A percentile compares a stretch with the other conserved stretches of the same genome.
Conservation (phyloP, 2,797 vertebrate genomes). For the Myiotriccus ornatus region DNA sequence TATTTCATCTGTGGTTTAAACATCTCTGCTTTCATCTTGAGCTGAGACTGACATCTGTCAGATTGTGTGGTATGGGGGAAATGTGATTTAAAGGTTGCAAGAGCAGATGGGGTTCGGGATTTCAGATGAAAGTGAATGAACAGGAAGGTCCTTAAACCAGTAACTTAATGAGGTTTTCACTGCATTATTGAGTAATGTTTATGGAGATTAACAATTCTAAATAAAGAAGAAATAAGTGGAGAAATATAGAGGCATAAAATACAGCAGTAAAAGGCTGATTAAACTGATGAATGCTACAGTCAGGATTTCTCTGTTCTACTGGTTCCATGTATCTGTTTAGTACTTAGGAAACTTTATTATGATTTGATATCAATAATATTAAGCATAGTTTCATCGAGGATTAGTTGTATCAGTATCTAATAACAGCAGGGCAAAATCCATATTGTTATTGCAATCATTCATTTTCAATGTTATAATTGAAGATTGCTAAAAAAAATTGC, state of each 20-base stretch:
- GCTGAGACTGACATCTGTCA: background rate
- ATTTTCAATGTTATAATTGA: background rate
- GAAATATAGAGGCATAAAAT: background rate
- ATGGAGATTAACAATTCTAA: background rate
- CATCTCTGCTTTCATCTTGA: background rate
- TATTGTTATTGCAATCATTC: background rate
- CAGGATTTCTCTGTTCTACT: background rate
- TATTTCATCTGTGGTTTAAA: background rate
- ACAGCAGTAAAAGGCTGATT: background rate
- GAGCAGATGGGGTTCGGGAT: background rate
- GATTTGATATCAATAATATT: background rate
- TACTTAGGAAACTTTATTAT: background rate
- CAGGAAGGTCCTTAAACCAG: background rate
- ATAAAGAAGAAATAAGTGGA: background rate
- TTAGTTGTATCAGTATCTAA: background rate
- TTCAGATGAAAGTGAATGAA: background rate
- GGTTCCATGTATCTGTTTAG: background rate
- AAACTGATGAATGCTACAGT: background rate
- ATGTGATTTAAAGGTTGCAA: background rate
- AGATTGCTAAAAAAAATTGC: background rate
- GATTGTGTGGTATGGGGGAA: background rate
- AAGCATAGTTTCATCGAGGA: background rate
- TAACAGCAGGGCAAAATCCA: slow-evolving; percentile 1
- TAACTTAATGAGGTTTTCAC: background rate
- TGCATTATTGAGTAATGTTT: background rate